Base-by-base conservation (phyloP, 1,140 invertebrate genomes). In the Hylyphantes graminicola region DNA sequence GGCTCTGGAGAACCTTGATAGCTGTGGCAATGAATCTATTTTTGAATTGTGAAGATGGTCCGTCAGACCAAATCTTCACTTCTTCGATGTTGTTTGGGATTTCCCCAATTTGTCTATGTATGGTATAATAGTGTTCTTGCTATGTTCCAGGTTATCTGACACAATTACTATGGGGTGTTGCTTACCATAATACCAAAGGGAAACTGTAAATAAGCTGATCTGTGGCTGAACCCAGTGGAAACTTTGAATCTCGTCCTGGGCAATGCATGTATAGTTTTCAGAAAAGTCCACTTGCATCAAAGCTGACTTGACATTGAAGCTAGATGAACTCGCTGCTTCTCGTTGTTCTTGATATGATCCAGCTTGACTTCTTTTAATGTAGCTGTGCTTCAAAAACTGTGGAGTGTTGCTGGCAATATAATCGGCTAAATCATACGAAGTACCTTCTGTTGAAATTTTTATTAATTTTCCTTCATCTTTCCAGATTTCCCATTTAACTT, bases 171-270 rank as follows among this genome's bases (percentile, higher is more conserved):
- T 11, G 50, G 73, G 21, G 21, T 75, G 53, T n/a, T n/a, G 9
- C 7, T 3, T 8, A n/a, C 73, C 73, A 21, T 5, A 57, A 59
- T 61, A 75, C 8, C 48, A 59, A n/a, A n/a, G n/a, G n/a, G n/a
- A n/a, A n/a, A n/a, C n/a, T n/a, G 73, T 75, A 75, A 75, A 75
- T 10, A 75, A 10, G 50, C 73, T 75, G 10, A 75, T 12, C 35
- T 75, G 73, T 10, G n/a, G 11, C 21, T 75, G 73, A 9, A 19
- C 2, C 55, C 73, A 75, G n/a, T 75, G 21, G 13, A 21, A 4
- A 75, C 53, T 75, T 75, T 75, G 73, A 7, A 75, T 75, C 61
- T 75, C 73, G 61, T 75, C 50, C 54, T 75, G 73, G 61, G n/a
- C 12, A 12, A 57, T 13, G 21, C 55, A 7, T 19, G 55, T 61